A percentile compares a stretch with the other conserved stretches of the same genome.
phyloP scores from a whole-genome alignment of 2,888 invertebrate genomes.

The Stratiomys singularior region DNA sequence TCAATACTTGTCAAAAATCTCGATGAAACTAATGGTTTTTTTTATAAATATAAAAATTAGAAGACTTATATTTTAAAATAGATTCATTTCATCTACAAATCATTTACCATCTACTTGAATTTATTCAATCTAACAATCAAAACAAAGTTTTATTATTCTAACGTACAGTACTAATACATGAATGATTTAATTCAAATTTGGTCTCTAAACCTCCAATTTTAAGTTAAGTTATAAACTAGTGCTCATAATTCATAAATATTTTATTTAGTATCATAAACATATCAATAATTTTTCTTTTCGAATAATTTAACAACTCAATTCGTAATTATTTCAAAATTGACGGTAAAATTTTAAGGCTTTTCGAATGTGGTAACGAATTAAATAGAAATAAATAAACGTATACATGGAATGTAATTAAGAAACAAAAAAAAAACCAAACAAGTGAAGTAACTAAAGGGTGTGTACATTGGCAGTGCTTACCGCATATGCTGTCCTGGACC shows the following conservation, averaged over 20 bases:
- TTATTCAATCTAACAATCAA: background rate
- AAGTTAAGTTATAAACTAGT: background rate
- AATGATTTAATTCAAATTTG: background rate
- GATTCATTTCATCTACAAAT: background rate
- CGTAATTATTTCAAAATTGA: too few species aligned
- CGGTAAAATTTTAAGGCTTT: too few species aligned
- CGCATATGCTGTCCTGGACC: background rate
- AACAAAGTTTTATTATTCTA: background rate
- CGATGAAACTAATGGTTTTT: background rate
- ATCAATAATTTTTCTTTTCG: background rate
- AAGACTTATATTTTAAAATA: background rate
- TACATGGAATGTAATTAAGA: too few species aligned
- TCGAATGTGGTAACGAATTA: too few species aligned
- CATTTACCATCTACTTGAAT: background rate
- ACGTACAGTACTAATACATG: background rate
- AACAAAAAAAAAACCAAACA: too few species aligned
- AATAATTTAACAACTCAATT: background rate
- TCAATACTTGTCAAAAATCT: background rate
- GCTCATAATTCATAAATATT: background rate
- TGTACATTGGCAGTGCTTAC: background rate
- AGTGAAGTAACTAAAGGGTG: background rate
- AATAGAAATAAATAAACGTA: too few species aligned
- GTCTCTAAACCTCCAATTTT: background rate
- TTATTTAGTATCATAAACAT: background rate
- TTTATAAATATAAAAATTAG: background rate